phyloP scores from a whole-genome alignment of 2,797 vertebrate genomes.

The Miichthys miiuy region DNA sequence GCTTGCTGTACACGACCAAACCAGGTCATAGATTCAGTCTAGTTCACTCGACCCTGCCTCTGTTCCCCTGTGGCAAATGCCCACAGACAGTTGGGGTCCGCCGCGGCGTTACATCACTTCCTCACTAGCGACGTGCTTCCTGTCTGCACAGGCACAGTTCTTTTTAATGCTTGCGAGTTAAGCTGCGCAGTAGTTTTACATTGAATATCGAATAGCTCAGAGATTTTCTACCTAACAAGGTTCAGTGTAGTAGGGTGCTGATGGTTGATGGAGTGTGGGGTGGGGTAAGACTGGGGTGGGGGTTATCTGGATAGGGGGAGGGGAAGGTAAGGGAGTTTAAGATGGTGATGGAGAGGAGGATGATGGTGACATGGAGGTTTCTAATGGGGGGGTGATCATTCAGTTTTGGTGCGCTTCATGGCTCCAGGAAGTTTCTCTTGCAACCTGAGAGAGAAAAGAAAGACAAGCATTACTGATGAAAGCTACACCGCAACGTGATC shows the following conservation, averaged over 20 bases:
- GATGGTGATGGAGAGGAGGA: slow-evolving; percentile 60
- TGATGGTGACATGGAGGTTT: slow-evolving; percentile 52
- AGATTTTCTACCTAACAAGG: slow-evolving; percentile 82
- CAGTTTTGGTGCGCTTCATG: slow-evolving; percentile 88
- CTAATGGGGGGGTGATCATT: slow-evolving; percentile 69
- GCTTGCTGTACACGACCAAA: slow-evolving; percentile 56
- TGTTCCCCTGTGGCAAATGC: slow-evolving; percentile 30
- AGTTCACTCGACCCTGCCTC: slow-evolving; percentile 79
- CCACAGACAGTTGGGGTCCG: slow-evolving; percentile 50
- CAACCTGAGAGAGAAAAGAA: slow-evolving; percentile 80
- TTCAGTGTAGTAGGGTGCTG: slow-evolving; percentile 78
- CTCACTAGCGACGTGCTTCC: slow-evolving; percentile 53
- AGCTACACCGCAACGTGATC: background rate
- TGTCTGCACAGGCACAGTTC: slow-evolving; percentile 68
- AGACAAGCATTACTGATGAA: background rate
- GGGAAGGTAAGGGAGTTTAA: slow-evolving; percentile 34
- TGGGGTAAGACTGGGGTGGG: slow-evolving; percentile 47
- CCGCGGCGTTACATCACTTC: slow-evolving; percentile 62
- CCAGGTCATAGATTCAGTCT: slow-evolving; percentile 86
- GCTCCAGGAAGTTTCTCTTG: slow-evolving; percentile 93
- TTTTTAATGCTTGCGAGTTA: slow-evolving; percentile 78
- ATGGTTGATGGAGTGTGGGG: slow-evolving; percentile 57
- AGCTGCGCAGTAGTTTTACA: slow-evolving; percentile 84
- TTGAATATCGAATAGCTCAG: slow-evolving; percentile 82
- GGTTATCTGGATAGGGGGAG: slow-evolving; percentile 16